Conservation (phyloP, 2,888 invertebrate genomes). For the Leucophenga maculata region DNA sequence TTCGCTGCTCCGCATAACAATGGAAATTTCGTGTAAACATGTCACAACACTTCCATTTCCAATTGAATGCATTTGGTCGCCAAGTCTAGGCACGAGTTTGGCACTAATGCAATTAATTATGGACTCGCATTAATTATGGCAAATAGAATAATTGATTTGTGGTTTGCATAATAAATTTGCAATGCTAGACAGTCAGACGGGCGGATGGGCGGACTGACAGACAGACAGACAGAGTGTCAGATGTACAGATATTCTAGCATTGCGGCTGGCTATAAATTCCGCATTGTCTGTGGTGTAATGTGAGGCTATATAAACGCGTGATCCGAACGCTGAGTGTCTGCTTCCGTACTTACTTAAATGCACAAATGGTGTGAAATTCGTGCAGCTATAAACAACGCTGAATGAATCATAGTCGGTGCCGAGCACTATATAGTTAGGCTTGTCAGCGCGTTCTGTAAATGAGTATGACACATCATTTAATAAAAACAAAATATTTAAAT, state of each 20-base stretch:
- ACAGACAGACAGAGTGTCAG: background rate
- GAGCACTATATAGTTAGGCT: conserved; percentile 74
- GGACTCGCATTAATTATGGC: conserved; percentile 48
- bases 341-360: conserved; percentile 62
- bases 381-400: conserved; percentile 78
- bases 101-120: conserved; percentile 45
- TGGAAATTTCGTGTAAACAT: conserved; percentile 8
- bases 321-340: too few relatives aligned
- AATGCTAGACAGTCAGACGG: conserved; percentile 28
- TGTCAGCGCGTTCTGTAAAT: conserved; percentile 40
- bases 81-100: conserved; percentile 19
- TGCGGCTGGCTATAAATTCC: too few relatives aligned
- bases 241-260: conserved; percentile 6
- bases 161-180: conserved; percentile 52
- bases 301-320: too few relatives aligned
- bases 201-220: too few relatives aligned
- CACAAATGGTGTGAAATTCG: conserved; percentile 54
- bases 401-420: conserved; percentile 78
- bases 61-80: background rate
- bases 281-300: too few relatives aligned
- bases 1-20: background rate
- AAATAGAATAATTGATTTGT: conserved; percentile 51
- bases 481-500: background rate
- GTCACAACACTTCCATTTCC: conserved; percentile 13
- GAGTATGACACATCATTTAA: background rate